Conservation (phyloP, 2,888 invertebrate genomes). For the Phortica magna region DNA sequence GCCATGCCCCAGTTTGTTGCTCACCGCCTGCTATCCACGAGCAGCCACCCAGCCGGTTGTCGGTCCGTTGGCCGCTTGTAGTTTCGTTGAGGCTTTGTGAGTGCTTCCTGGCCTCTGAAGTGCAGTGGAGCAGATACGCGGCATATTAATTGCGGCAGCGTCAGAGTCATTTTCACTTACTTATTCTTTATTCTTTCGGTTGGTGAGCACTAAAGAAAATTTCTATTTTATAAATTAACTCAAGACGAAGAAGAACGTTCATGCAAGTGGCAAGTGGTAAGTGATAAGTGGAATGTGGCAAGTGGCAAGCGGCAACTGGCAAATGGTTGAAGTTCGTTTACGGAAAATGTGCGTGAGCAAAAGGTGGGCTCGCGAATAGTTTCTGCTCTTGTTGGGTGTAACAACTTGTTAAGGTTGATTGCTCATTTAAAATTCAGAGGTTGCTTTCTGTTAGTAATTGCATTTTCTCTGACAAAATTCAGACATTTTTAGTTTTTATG, state of each 20-base stretch:
- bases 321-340: neutral
- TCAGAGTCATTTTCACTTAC: conserved; percentile 53
- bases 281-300: neutral
- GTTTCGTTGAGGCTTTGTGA: conserved; percentile 29
- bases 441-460: conserved; percentile 23
- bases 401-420: conserved; percentile 19
- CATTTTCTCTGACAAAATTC: neutral
- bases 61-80: conserved; percentile 18
- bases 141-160: conserved; percentile 54
- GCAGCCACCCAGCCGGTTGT: neutral
- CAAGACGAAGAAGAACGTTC: conserved; percentile 47
- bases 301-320: neutral
- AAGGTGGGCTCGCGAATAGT: neutral
- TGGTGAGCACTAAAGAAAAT: conserved; percentile 51
- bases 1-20: neutral
- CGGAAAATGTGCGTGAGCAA: neutral
- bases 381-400: conserved; percentile 14
- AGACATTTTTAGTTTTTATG: neutral
- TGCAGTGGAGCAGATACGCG: conserved; percentile 25
- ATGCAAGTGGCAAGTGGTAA: neutral
- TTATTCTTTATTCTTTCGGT: conserved; percentile 42
- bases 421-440: conserved; percentile 18
- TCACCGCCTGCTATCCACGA: neutral
- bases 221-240: conserved; percentile 53
- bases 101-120: conserved; percentile 4